Base-by-base conservation (phyloP, 2,797 vertebrate genomes). In the Echeneis naucrates region DNA sequence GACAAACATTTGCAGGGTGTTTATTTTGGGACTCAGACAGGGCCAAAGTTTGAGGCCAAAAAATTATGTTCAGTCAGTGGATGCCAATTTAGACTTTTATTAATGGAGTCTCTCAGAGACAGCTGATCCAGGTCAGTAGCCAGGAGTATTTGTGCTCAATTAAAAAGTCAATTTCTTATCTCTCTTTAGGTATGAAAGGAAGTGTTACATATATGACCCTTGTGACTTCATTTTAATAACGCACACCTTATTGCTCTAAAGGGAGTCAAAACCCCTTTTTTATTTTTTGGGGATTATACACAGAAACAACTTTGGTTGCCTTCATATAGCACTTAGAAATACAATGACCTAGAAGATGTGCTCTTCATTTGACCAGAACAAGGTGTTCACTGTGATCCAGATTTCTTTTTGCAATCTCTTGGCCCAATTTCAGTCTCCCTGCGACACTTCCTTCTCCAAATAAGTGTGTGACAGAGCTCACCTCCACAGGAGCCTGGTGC, bases 401-500 rank as follows among this genome's bases (percentile, higher is more conserved):
- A 58, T 17, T 40, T 65, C 13, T 76, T 60, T 19, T 30, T 50
- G 21, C 5, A 24, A 44, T 64, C 30, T 53, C 17, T n/a, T 56
- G 24, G 27, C 47, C 44, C 16, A 1, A 13, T 37, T 45, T 62
- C 4, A 58, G 9, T 45, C 13, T 62, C 59, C n/a, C 26, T 17
- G 24, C 13, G n/a, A 24, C 35, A 48, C 68, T 54, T 32, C 33
- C 12, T 23, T 19, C 30, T 24, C 38, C 13, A 33, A 42, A 35
- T 24, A 2, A 5, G 10, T 5, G 8, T 44, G 17, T 17, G 45
- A 19, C 1, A 24, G 40, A 16, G 19, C 94, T 92, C 89, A 99
- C 92, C 92, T 87, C 95, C 94, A 0, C 94, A 97, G 51, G 92
- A 94, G 85, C 95, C 95, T 53, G 94, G 94, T 61, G 92, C 90